Conservation (phyloP, 2,888 invertebrate species). For the Pollenia angustigena region DNA sequence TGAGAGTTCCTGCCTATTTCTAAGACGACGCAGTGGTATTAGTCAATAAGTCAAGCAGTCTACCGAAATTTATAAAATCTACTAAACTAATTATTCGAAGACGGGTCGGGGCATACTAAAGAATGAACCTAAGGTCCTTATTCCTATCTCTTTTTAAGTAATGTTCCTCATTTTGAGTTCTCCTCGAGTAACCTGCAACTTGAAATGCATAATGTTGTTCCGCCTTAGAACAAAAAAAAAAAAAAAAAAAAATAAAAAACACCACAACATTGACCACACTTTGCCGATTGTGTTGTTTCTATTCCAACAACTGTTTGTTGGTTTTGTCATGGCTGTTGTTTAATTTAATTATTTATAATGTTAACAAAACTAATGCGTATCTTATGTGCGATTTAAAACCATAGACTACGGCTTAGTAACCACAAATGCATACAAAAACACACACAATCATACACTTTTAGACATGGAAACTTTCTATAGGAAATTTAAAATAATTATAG, state of each 20-base stretch:
- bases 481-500: constrained; percentile 56
- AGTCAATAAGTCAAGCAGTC: too few relatives aligned
- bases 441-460: neutral
- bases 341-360: constrained; percentile 66
- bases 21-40: too few relatives aligned
- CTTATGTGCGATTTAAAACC: constrained; percentile 47
- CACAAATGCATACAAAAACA: neutral
- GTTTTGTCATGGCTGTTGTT: constrained; percentile 63
- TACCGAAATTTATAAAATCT: too few relatives aligned
- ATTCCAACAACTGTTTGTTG: constrained; percentile 39
- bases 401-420: constrained; percentile 31
- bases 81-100: too few relatives aligned
- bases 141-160: too few relatives aligned
- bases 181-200: too few relatives aligned
- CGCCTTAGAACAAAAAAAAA: too few relatives aligned
- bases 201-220: too few relatives aligned
- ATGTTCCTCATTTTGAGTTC: too few relatives aligned
- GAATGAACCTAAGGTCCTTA: too few relatives aligned
- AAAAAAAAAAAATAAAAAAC: neutral
- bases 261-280: constrained; percentile 10
- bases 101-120: too few relatives aligned
- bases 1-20: too few relatives aligned
- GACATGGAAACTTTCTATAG: constrained; percentile 1
- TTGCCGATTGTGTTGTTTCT: constrained; percentile 22
- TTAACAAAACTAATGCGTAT: constrained; percentile 71